Evolutionary conservation across 2,797 vertebrate genomes (phyloP).

Genomic region (Orestias chungarensis): DNA sequence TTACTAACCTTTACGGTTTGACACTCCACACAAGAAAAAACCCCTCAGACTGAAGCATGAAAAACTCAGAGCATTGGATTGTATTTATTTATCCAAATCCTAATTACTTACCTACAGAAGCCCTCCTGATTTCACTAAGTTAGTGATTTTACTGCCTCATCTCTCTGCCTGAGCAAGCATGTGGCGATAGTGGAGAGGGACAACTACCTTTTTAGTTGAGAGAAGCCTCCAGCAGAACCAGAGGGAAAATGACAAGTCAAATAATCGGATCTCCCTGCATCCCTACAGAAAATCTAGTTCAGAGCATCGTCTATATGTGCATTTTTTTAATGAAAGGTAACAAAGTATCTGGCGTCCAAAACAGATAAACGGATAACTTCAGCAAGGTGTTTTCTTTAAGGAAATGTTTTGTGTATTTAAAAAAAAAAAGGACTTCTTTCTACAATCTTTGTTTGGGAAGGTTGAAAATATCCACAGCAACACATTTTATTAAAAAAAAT

Average conservation of each 20-base stretch:
- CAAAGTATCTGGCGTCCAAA: no score
- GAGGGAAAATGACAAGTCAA: not conserved
- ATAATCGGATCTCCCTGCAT: not conserved
- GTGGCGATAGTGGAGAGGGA: not conserved
- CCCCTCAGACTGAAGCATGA: not conserved
- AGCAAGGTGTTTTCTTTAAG: no score
- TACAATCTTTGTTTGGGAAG: not conserved
- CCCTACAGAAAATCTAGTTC: not conserved
- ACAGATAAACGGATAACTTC: no score
- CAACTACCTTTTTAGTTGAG: not conserved
- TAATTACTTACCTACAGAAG: no score
- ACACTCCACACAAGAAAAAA: conserved; percentile 49
- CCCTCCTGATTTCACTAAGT: not conserved
- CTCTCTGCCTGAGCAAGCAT: not conserved
- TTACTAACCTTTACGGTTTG: conserved; percentile 71
- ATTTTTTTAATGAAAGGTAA: not conserved
- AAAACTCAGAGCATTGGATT: not conserved
- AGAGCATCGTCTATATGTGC: not conserved
- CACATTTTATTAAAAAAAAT: no score
- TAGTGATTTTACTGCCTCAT: not conserved
- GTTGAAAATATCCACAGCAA: not conserved
- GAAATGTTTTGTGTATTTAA: not conserved
- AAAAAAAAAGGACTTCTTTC: not conserved
- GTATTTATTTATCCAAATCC: not conserved
- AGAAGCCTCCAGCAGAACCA: not conserved